These are phyloP conservation scores for Lepidurus packardi DNA, from an alignment of 1,140 invertebrate genomes.

Conservation along the genomic window DNA sequence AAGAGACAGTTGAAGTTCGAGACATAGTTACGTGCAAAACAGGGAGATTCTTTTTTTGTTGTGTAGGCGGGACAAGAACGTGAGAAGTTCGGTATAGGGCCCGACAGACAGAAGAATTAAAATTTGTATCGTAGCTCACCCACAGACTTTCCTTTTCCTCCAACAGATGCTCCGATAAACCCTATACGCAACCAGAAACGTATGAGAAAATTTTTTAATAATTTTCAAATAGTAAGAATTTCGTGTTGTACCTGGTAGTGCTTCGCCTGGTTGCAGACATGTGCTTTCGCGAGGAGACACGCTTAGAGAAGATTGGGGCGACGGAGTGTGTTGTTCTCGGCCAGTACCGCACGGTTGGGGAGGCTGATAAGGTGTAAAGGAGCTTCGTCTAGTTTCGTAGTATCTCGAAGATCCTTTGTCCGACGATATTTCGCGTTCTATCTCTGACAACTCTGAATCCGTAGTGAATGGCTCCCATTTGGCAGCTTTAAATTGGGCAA, in stretches of 20 bases:
- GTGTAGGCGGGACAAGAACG: background rate
- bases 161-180: background rate
- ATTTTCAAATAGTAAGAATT: background rate
- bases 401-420: slow-evolving; percentile 30
- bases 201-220: slow-evolving; percentile 7
- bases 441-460: slow-evolving; percentile 56
- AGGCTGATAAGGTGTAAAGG: slow-evolving; percentile 28
- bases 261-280: background rate
- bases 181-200: background rate
- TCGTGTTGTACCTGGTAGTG: slow-evolving; percentile 26
- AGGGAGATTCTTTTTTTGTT: background rate
- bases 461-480: slow-evolving; percentile 58
- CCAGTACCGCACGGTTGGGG: background rate
- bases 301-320: slow-evolving; percentile 50
- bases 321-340: slow-evolving; percentile 49
- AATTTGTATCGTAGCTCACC: slow-evolving; percentile 15
- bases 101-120: slow-evolving; percentile 4
- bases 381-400: slow-evolving; percentile 31
- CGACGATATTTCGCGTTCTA: slow-evolving; percentile 44
- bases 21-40: background rate
- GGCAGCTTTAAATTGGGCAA: slow-evolving; percentile 49
- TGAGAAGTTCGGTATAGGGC: background rate
- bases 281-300: slow-evolving; percentile 26
- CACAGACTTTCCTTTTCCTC: slow-evolving; percentile 7
- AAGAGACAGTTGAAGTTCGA: slow-evolving; percentile 15